Percentiles rank a stretch among this genome's conserved stretches.
These are phyloP conservation scores for Tortrix viridana DNA, from an alignment of 2,888 invertebrate genomes.

Conservation along the genomic window DNA sequence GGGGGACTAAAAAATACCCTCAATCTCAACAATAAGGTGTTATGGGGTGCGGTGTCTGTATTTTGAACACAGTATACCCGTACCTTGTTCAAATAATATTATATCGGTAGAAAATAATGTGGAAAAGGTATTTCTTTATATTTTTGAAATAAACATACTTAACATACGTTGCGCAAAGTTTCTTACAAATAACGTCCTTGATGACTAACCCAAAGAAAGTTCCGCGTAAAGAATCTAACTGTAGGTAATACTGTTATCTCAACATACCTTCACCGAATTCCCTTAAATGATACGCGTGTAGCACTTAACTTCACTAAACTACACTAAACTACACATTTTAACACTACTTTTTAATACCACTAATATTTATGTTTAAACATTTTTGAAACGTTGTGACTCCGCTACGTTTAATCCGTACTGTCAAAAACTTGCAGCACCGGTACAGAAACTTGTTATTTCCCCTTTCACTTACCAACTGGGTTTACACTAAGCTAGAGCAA, in stretches of 20 bases:
- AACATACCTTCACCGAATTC: slow-evolving; percentile 48
- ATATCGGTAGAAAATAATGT: no score
- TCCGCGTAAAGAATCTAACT: slow-evolving; percentile 56
- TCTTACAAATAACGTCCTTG: slow-evolving; percentile 60
- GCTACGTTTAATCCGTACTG: slow-evolving; percentile 74
- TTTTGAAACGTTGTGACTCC: slow-evolving; percentile 55
- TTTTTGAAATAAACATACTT: not conserved
- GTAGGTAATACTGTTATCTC: slow-evolving; percentile 51
- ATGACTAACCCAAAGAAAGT: slow-evolving; percentile 73
- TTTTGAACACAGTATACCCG: no score
- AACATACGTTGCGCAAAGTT: slow-evolving; percentile 28
- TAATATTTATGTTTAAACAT: slow-evolving; percentile 49
- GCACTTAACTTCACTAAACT: slow-evolving; percentile 32
- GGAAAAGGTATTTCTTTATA: not conserved
- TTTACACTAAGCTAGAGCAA: slow-evolving; percentile 46
- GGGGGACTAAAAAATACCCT: no score
- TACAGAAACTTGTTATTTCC: slow-evolving; percentile 63
- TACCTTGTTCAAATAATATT: no score
- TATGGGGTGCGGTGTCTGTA: no score
- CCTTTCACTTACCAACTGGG: slow-evolving; percentile 42
- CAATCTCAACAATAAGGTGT: no score
- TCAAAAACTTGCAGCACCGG: slow-evolving; percentile 83
- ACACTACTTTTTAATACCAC: slow-evolving; percentile 53
- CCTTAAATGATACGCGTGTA: slow-evolving; percentile 11
- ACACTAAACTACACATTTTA: slow-evolving; percentile 41